A percentile compares a stretch with the other conserved stretches of the same genome.
phyloP scores from a whole-genome alignment of 2,797 vertebrate genomes.

The Lophotriccus pileatus region DNA sequence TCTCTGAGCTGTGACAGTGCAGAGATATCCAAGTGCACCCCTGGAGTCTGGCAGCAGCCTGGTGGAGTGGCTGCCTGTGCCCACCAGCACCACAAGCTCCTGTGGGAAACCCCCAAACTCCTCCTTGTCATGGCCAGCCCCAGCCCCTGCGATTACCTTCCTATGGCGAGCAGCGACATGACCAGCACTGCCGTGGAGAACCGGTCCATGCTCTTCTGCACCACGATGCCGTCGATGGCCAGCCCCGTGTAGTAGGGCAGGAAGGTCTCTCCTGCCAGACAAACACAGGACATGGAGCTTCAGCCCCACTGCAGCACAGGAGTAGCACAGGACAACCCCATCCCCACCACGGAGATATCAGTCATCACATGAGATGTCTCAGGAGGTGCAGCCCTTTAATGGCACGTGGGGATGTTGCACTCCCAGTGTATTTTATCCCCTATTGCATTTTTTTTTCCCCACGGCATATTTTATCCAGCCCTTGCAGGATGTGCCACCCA shows the following conservation, averaged over 20 bases:
- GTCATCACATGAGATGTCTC: background rate
- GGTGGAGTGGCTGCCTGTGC: rapidly evolving
- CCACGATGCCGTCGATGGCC: constrained; percentile 89
- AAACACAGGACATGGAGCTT: background rate
- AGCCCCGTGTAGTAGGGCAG: constrained; percentile 90
- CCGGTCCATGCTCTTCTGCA: constrained; percentile 88
- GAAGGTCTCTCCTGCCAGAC: constrained; percentile 85
- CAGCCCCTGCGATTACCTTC: constrained; percentile 78
- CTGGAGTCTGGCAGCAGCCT: background rate
- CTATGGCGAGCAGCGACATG: constrained; percentile 81
- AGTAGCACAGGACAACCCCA: background rate
- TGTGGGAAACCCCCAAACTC: background rate
- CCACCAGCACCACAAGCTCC: background rate
- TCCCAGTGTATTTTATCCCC: background rate
- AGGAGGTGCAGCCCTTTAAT: background rate
- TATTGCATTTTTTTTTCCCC: rapidly evolving
- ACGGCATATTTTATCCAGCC: background rate
- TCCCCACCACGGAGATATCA: rapidly evolving
- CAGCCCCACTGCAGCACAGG: rapidly evolving
- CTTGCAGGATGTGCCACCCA: rapidly evolving
- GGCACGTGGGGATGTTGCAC: rapidly evolving
- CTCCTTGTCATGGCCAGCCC: background rate
- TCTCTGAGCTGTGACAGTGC: rapidly evolving
- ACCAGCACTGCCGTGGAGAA: constrained; percentile 81
- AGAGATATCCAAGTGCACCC: background rate